Conservation (phyloP, 2,113 vertebrate species). For the Holacanthus passer region DNA sequence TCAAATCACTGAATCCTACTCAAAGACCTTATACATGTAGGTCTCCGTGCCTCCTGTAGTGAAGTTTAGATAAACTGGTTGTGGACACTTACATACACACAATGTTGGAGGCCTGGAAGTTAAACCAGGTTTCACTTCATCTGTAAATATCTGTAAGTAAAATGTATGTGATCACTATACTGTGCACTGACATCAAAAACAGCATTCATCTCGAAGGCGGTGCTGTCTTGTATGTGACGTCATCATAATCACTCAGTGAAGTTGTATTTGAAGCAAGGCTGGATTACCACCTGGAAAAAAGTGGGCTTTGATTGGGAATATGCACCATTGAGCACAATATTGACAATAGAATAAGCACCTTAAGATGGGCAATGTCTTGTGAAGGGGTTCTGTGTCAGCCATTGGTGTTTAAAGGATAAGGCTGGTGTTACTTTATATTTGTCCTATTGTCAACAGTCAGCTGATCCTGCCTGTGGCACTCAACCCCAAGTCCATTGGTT, state of each 20-base stretch:
- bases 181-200: conserved; percentile 31
- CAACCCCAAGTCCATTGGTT: not conserved
- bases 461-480: too few relatives aligned
- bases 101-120: not conserved
- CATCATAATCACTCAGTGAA: conserved; percentile 2
- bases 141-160: conserved; percentile 72
- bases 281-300: not conserved
- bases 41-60: conserved; percentile 3
- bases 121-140: conserved; percentile 32
- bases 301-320: not conserved
- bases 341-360: not conserved
- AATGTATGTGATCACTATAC: conserved; percentile 46
- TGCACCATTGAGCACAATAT: conserved; percentile 5
- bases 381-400: not conserved
- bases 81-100: conserved; percentile 10
- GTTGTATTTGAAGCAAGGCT: conserved; percentile 1
- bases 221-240: conserved; percentile 21
- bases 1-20: conserved; percentile 9
- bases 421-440: not conserved
- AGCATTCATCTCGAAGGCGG: conserved; percentile 13
- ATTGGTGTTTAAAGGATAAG: not conserved
- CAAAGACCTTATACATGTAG: not conserved
- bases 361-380: not conserved
- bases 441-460: too few relatives aligned
- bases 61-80: not conserved